These are phyloP conservation scores for Drusus annulatus DNA, from an alignment of 1,140 invertebrate genomes.

Conservation along the genomic window DNA sequence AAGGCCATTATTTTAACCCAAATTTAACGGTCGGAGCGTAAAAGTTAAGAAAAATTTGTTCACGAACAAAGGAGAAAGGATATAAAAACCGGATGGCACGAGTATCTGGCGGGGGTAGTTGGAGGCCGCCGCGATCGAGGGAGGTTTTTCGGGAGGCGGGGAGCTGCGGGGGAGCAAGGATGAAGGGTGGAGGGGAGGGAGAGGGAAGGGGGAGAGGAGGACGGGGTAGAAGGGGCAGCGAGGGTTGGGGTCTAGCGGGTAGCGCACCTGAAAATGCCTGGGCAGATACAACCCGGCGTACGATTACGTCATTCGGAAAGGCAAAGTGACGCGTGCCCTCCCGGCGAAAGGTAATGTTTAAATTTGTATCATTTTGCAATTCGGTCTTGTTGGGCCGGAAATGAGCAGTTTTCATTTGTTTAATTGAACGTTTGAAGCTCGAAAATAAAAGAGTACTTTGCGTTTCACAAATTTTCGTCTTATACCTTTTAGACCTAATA, in stretches of 20 bases:
- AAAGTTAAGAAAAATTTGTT: conserved; percentile 54
- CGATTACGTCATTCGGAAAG: conserved; percentile 37
- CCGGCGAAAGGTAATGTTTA: conserved; percentile 8
- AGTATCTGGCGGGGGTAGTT: conserved; percentile 19
- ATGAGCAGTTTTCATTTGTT: no score
- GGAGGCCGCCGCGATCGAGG: no score
- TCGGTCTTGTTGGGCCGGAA: no score
- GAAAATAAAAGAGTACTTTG: no score
- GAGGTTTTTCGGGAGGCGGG: no score
- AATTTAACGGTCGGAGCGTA: conserved; percentile 27
- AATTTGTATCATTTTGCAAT: no score
- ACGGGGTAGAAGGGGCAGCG: neutral
- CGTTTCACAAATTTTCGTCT: no score
- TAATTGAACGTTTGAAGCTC: no score
- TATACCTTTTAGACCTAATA: no score
- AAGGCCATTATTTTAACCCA: conserved; percentile 20
- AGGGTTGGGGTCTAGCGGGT: neutral
- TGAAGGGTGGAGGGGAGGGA: no score
- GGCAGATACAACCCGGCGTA: conserved; percentile 23
- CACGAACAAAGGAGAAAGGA: conserved; percentile 49
- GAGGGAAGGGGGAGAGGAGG: neutral
- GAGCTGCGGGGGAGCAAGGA: no score
- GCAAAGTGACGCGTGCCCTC: conserved; percentile 17
- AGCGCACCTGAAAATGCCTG: conserved; percentile 23
- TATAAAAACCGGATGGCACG: conserved; percentile 46